Conservation (phyloP, 2,888 invertebrate genomes). For the Cancer borealis region DNA sequence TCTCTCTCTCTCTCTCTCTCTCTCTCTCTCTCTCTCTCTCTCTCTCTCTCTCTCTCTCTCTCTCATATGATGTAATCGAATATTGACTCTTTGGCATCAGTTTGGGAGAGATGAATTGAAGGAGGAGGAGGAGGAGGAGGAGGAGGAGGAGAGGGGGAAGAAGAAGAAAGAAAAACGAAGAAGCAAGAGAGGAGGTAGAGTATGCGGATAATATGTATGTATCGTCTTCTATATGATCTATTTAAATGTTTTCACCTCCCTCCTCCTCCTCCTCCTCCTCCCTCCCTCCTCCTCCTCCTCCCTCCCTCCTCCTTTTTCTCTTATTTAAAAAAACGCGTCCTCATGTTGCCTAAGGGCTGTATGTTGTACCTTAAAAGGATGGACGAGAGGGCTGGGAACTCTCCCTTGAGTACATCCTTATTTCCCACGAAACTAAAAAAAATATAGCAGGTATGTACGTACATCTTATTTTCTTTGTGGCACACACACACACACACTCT, state of each 20-base stretch:
- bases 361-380: background rate
- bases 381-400: background rate
- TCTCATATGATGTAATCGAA: background rate
- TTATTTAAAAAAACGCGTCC: background rate
- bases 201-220: background rate
- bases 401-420: background rate
- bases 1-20: slow-evolving; percentile 40
- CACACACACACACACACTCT: no score
- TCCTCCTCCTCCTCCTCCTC: slow-evolving; percentile 45
- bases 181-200: background rate
- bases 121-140: background rate
- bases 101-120: background rate
- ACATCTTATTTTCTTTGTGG: no score
- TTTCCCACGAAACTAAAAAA: background rate
- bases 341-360: background rate
- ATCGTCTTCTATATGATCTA: background rate
- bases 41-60: slow-evolving; percentile 40
- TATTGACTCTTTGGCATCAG: background rate
- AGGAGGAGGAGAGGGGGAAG: background rate
- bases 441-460: background rate
- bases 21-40: slow-evolving; percentile 36
- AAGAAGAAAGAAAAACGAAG: background rate
- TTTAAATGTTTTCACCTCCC: background rate
- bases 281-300: slow-evolving; percentile 37
- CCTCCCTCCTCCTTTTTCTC: background rate